Evolutionary conservation across 2,113 vertebrate species (phyloP).

Genomic region (Burhinus bistriatus): DNA sequence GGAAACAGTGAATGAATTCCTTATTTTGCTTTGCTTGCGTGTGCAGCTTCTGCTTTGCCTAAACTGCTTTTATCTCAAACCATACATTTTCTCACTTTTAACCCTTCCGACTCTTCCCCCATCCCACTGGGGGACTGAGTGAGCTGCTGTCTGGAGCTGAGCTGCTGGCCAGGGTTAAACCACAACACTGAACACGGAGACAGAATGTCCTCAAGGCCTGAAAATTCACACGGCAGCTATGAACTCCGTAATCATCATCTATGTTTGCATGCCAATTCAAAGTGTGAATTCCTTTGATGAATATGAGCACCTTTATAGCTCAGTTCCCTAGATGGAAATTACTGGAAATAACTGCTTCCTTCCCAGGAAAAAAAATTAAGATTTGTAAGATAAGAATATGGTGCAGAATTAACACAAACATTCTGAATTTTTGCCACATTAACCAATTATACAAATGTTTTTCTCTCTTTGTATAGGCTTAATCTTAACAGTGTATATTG

Average conservation of each 20-base stretch:
- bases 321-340: neutral
- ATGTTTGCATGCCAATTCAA: neutral
- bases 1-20: neutral
- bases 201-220: neutral
- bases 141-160: neutral
- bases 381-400: neutral
- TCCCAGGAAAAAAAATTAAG: neutral
- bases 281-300: neutral
- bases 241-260: neutral
- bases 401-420: neutral
- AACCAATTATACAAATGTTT: neutral
- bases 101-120: neutral
- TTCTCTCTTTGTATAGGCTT: neutral
- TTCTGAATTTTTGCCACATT: neutral
- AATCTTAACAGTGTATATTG: neutral
- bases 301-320: neutral
- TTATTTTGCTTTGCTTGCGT: neutral
- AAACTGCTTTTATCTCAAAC: neutral
- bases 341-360: neutral
- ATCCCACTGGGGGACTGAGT: neutral
- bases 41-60: neutral
- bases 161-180: neutral
- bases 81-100: neutral
- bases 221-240: neutral
- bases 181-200: neutral